Evolutionary conservation across 2,113 vertebrate species (phyloP), one percentile per base, ranked within the genome.

Genomic region (Cryptoleucopteryx plumbea): DNA sequence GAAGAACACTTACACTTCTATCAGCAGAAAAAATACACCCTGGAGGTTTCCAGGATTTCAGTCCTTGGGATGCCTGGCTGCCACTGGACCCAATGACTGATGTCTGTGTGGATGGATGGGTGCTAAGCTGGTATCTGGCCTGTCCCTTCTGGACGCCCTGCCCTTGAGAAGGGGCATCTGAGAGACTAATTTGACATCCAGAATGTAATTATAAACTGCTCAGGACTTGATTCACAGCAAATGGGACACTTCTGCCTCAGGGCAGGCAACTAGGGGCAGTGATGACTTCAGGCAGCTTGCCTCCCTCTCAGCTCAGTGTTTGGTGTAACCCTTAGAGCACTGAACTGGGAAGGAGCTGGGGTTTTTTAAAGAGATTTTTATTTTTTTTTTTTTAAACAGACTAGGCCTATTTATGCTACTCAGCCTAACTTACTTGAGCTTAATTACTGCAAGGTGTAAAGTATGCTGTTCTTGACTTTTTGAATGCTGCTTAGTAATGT

Each of bases 51-150:
- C 50, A 42, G 50, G 74, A 1, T 40, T 22, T 13, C 36, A 10
- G 66, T 25, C 16, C 48, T 53, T 3, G 11, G 58, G 50, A 4
- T 81, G 80, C 42, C 42, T 0, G 11, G 27, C 50, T 48, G 78
- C n/a, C 2, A 27, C 68, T 26, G 47, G 40, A 0, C 27, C 27
- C 9, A 10, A 3, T 0, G 14, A 13, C 86, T 40, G 75, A 10
- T 0, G 1, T 29, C 56, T 0, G 1, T n/a, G 23, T 0, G 17
- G 27, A 6, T 11, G 84, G 52, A 0, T 19, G 23, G 14, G 3
- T 10, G 67, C 13, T 34, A 2, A 6, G 14, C 15, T 11, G 56
- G 1, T 21, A 17, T 8, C 32, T 31, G 65, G 11, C 65, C 38
- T 31, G 26, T 19, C 36, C 62, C 45, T 36, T 25, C 16, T 45